These are phyloP conservation scores for Macrotrachela quadricornifera DNA, from an alignment of 1,140 invertebrate species.

Conservation along the genomic window DNA sequence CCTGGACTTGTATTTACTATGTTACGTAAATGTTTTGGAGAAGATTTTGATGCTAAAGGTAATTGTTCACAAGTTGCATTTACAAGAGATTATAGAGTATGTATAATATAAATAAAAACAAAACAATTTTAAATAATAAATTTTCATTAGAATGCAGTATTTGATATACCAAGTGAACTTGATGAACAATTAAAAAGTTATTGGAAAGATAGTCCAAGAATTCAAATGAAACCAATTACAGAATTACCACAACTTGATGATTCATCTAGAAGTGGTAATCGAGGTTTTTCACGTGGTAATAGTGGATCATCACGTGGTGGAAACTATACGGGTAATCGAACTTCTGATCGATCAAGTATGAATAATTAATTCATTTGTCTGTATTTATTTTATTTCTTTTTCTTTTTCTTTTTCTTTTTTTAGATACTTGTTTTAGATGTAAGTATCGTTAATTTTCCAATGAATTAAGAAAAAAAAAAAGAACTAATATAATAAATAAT, in stretches of 20 bases:
- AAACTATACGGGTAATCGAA: neutral
- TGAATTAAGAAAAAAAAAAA: too few species aligned
- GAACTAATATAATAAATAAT: too few species aligned
- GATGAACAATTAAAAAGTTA: conserved; percentile 11
- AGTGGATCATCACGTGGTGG: conserved; percentile 6
- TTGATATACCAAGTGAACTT: conserved; percentile 16
- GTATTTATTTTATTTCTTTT: too few species aligned
- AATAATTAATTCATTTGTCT: too few species aligned
- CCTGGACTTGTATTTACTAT: conserved; percentile 2
- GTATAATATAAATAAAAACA: too few species aligned
- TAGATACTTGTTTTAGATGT: too few species aligned
- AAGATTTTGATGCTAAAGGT: conserved; percentile 14
- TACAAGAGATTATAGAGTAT: too few species aligned
- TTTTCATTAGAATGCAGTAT: conserved; percentile 15
- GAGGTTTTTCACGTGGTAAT: too few species aligned
- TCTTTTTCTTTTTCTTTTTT: too few species aligned
- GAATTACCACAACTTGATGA: conserved; percentile 15
- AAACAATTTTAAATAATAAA: neutral
- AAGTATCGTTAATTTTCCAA: too few species aligned
- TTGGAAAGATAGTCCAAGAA: conserved; percentile 14
- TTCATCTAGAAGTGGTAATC: too few species aligned
- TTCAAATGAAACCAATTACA: conserved; percentile 13
- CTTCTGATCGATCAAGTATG: neutral
- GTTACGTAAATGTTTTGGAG: conserved; percentile 8
- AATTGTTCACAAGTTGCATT: neutral